These are phyloP conservation scores for Liasis olivaceus DNA, from an alignment of 2,797 vertebrate genomes.

Conservation along the genomic window DNA sequence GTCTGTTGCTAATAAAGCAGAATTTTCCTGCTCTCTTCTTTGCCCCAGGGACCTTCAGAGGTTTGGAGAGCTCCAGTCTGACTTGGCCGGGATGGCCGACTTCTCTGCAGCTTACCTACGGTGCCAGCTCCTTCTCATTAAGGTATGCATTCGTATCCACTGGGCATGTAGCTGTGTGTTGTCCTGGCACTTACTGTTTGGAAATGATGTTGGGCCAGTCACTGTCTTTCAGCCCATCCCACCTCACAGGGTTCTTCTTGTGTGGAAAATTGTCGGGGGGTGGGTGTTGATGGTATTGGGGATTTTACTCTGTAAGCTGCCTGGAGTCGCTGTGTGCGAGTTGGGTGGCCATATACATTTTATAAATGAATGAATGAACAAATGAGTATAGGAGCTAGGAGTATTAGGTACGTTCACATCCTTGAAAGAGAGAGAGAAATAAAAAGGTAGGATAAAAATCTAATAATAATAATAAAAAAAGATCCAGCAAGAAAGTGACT, in stretches of 20 bases:
- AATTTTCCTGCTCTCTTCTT: neutral
- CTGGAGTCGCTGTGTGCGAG: too few relatives aligned
- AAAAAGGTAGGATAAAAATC: too few relatives aligned
- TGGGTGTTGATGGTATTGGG: too few relatives aligned
- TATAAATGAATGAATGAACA: too few relatives aligned
- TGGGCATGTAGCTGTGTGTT: neutral
- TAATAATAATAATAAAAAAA: neutral
- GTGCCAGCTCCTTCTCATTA: slow-evolving; percentile 93
- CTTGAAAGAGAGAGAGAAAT: too few relatives aligned
- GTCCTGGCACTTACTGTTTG: neutral
- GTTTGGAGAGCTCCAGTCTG: slow-evolving; percentile 92
- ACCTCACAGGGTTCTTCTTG: too few relatives aligned
- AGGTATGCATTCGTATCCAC: slow-evolving; percentile 73
- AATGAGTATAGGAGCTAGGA: too few relatives aligned
- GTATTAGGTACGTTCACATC: too few relatives aligned
- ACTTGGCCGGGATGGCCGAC: slow-evolving; percentile 91
- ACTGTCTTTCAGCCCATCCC: neutral
- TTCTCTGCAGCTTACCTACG: slow-evolving; percentile 93
- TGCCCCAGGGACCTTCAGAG: slow-evolving; percentile 87
- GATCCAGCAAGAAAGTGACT: neutral
- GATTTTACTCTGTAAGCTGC: too few relatives aligned
- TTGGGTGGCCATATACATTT: too few relatives aligned
- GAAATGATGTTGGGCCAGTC: too few relatives aligned
- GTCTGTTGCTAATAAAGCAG: neutral
- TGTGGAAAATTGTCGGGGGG: too few relatives aligned